Base-by-base conservation (phyloP, 2,113 vertebrate genomes). In the Picathartes gymnocephalus region DNA sequence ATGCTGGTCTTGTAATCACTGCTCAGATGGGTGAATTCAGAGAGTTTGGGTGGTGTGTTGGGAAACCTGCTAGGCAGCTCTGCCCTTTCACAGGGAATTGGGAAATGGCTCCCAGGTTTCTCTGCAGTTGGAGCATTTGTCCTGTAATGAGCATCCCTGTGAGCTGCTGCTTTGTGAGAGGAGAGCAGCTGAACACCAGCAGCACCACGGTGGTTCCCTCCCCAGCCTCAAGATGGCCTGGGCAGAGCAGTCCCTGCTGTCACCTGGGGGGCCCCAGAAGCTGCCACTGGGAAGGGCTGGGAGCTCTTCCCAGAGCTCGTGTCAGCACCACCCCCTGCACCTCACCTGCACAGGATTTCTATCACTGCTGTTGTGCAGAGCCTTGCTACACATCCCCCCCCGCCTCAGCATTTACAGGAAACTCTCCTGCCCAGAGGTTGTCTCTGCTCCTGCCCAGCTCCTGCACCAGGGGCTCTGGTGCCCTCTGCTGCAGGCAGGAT, bases 1-100 rank as follows among this genome's bases (percentile, higher is more conserved):
- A 0, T 2, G 23, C 33, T 5, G 14, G 3, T 30, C 20, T 3
- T 6, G 15, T 3, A 10, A 23, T 24, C 31, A 1, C 37, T n/a
- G 58, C 76, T 58, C 15, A 6, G 23, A 20, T 2, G 1, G 31
- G 37, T 31, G 51, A 37, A 28, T 58, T 53, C 7, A 5, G 33
- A 25, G 54, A 61, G 45, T 48, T n/a, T 15, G 28, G 37, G 24
- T 7, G 5, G 24, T 1, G 35, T 5, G 9, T 13, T 3, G 3
- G 78, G 35, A 72, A 82, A 65, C 8, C 10, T 4, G 1, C 11
- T 10, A n/a, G 58, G 4, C 47, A 50, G 21, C 73, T 66, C 50
- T 68, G 45, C 12, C 42, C 62, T 72, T 18, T 8, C 33, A 7
- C 39, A 17, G 47, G 47, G 1, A 24, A 30, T 0, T 81, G 71